A percentile compares a stretch with the other conserved stretches of the same genome.
phyloP scores from a whole-genome alignment of 1,140 invertebrate genomes.

The Sinella curviseta region DNA sequence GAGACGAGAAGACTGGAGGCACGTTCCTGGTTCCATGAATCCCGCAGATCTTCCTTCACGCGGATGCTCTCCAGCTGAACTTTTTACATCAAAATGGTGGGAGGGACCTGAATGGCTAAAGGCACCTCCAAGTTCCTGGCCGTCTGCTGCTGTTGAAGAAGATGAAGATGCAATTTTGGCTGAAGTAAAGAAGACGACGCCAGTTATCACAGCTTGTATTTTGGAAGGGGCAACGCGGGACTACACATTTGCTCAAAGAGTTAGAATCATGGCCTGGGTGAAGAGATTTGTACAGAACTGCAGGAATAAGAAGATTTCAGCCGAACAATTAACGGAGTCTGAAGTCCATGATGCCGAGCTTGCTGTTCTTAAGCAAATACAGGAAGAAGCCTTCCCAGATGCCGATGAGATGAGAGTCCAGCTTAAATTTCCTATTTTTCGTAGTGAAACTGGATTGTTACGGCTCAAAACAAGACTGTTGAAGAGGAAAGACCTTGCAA shows the following conservation, averaged over 20 bases:
- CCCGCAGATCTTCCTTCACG: constrained; percentile 17
- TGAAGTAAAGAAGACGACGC: background rate
- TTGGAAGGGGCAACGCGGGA: background rate
- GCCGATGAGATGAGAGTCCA: background rate
- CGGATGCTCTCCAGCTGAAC: background rate
- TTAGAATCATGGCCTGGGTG: background rate
- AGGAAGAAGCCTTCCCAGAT: background rate
- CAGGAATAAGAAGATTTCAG: background rate
- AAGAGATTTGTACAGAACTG: background rate
- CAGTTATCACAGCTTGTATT: background rate
- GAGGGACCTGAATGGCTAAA: background rate
- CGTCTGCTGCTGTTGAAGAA: background rate
- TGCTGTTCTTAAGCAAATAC: background rate
- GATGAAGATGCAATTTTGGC: background rate
- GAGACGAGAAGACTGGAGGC: background rate
- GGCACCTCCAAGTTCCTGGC: background rate
- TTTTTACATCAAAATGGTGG: background rate
- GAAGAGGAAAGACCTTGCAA: background rate
- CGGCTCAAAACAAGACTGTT: background rate
- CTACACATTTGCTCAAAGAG: background rate
- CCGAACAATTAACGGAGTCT: background rate
- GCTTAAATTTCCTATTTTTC: background rate
- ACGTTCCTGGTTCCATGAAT: constrained; percentile 7
- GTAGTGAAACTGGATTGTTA: background rate
- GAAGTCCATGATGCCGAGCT: background rate